A percentile compares a stretch with the other conserved stretches of the same genome.
Evolutionary conservation across 1,140 invertebrate genomes (phyloP).

Genomic region (Euwallacea similis): DNA sequence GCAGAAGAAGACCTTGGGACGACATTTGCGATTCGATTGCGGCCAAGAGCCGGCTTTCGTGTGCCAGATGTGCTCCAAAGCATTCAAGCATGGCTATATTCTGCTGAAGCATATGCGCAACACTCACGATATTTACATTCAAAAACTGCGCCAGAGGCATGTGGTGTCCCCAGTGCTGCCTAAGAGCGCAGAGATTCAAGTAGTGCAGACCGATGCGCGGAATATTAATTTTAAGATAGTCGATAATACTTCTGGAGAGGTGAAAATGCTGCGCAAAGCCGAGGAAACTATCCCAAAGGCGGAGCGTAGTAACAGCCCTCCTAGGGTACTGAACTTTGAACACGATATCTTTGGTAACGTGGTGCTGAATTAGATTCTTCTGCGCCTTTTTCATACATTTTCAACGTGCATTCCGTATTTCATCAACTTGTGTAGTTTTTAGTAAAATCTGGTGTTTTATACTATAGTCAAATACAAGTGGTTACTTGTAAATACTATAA

Average conservation of each 20-base stretch:
- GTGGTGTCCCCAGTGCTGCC: background rate
- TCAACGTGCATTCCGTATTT: no score
- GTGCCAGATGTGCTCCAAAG: conserved; percentile 58
- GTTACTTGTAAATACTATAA: no score
- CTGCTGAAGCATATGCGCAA: conserved; percentile 54
- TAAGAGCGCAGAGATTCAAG: background rate
- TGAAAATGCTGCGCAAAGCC: background rate
- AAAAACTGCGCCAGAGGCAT: conserved; percentile 27
- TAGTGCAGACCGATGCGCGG: background rate
- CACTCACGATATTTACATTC: conserved; percentile 28
- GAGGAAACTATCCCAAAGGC: background rate
- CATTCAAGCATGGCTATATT: conserved; percentile 57
- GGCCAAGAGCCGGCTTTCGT: conserved; percentile 68
- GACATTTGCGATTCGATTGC: conserved; percentile 60
- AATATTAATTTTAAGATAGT: no score
- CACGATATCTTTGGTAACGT: no score
- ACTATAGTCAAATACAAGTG: no score
- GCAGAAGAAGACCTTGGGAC: conserved; percentile 58
- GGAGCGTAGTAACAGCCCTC: background rate
- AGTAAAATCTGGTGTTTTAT: no score
- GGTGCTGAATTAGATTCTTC: no score
- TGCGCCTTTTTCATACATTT: no score
- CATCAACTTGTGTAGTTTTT: no score
- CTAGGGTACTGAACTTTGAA: background rate
- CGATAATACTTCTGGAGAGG: no score